Base-by-base conservation (phyloP, 2,888 invertebrate species). In the Falcaria lacertinaria region DNA sequence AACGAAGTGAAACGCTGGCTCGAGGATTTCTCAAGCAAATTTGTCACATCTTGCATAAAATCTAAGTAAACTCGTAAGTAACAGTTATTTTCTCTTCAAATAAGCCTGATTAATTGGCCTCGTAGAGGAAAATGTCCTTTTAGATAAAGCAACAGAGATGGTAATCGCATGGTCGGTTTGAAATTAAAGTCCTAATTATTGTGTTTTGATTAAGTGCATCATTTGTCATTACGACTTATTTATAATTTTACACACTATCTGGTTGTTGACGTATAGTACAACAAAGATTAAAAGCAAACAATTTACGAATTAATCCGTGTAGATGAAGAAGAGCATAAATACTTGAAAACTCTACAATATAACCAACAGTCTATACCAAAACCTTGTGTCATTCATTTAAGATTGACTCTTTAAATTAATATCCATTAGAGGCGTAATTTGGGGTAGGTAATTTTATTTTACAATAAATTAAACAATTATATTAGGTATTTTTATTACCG, bases 41-140 rank as follows among this genome's bases (percentile, higher is more conserved):
- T 73, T 74, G 75, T 79, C 75, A 69, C 60, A 49, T 60, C 53
- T 50, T 43, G 54, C 54, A 57, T 72, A 67, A 67, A 65, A 74
- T 79, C 69, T 64, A 68, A 64, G 60, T 67, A 66, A 63, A 60
- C 59, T 59, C 74, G 75, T 80, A 79, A 83, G 82, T 84, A 66
- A 73, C 58, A 35, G 62, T 66, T 71, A 71, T 76, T 74, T 78
- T 72, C 70, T 61, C 57, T 68, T 52, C 52, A 68, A 66, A 66
- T 50, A 52, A 58, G 52, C 49, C 43, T 48, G 54, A 64, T 68
- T 67, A 64, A 64, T 58, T 57, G 44, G 39, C 34, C 28, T 46
- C 50, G 55, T 52, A 47, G 33, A 15, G 38, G 45, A 64, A 53
- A 57, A 47, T 47, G 32, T 34, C 28, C 48, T 41, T 52, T 65